Evolutionary conservation across 2,888 invertebrate species (phyloP).

Genomic region (Biston betularia): DNA sequence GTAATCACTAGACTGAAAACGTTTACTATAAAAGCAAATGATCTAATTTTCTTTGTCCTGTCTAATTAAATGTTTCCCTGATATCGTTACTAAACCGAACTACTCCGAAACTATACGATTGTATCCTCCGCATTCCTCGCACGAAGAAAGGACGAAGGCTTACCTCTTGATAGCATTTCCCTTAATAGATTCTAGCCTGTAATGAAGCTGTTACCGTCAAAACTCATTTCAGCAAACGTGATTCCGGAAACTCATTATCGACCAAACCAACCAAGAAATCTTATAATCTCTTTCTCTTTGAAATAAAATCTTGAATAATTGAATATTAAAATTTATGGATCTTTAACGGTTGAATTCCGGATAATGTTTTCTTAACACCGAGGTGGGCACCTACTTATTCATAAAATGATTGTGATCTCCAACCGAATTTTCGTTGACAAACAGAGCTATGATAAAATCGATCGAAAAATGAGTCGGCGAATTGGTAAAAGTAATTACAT

Average conservation of each 20-base stretch:
- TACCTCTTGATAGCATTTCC: conserved; percentile 57
- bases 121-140: conserved; percentile 47
- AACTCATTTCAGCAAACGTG: conserved; percentile 75
- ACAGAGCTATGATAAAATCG: conserved; percentile 23
- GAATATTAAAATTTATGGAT: conserved; percentile 71
- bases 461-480: conserved; percentile 1
- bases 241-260: conserved; percentile 81
- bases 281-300: conserved; percentile 76
- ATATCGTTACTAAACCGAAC: conserved; percentile 28
- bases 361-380: conserved; percentile 56
- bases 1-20: conserved; percentile 1
- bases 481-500: conserved; percentile 2
- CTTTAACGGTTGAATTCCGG: conserved; percentile 56
- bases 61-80: conserved; percentile 39
- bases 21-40: conserved; percentile 25
- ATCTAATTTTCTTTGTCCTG: conserved; percentile 39
- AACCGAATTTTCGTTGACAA: conserved; percentile 32
- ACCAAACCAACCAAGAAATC: conserved; percentile 78
- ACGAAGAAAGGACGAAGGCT: conserved; percentile 45
- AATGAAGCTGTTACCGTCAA: conserved; percentile 67
- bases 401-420: conserved; percentile 28
- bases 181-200: conserved; percentile 62
- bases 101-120: conserved; percentile 37
- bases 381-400: conserved; percentile 34
- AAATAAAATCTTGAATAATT: conserved; percentile 82